A percentile compares a stretch with the other conserved stretches of the same genome.
These are phyloP conservation scores for Apeira syringaria DNA, from an alignment of 2,888 invertebrate genomes.

Conservation along the genomic window DNA sequence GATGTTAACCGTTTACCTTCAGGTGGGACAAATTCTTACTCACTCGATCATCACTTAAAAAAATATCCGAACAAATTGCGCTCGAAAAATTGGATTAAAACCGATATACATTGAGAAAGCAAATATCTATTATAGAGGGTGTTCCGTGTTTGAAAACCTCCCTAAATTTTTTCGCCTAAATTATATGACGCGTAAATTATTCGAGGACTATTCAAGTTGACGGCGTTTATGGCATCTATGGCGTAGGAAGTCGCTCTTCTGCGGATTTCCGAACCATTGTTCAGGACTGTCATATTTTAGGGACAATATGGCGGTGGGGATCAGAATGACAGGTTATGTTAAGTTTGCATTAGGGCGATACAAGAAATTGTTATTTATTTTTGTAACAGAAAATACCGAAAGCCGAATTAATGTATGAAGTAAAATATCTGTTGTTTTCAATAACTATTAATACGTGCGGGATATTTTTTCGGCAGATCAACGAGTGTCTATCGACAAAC, in stretches of 20 bases:
- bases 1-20: too few relatives aligned
- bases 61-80: neutral
- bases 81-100: constrained; percentile 3
- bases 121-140: constrained; percentile 5
- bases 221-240: constrained; percentile 6
- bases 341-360: neutral
- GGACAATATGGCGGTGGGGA: constrained; percentile 64
- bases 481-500: too few relatives aligned
- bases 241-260: constrained; percentile 25
- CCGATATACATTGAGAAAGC: constrained; percentile 10
- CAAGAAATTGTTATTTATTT: too few relatives aligned
- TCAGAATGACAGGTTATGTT: constrained; percentile 35
- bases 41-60: too few relatives aligned
- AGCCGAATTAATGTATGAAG: too few relatives aligned
- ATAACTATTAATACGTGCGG: too few relatives aligned
- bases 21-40: too few relatives aligned
- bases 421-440: too few relatives aligned
- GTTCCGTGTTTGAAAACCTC: constrained; percentile 10
- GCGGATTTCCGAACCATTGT: constrained; percentile 63
- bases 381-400: too few relatives aligned
- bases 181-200: constrained; percentile 24
- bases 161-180: constrained; percentile 15
- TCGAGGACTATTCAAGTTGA: constrained; percentile 19
- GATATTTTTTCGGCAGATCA: too few relatives aligned
- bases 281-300: constrained; percentile 68